phyloP scores from a whole-genome alignment of 2,797 vertebrate species.

The Clarias laeviceps region DNA sequence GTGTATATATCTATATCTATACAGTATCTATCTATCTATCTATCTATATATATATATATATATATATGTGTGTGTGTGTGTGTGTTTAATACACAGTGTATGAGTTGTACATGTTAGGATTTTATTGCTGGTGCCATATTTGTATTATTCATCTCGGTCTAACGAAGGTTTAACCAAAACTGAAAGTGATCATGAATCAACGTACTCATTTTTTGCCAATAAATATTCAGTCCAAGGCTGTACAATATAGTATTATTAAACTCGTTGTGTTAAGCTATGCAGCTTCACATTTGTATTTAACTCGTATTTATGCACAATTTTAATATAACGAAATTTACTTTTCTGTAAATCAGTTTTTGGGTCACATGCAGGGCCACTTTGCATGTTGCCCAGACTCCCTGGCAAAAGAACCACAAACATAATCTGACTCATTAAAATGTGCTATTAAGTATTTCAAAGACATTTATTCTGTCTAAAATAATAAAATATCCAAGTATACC shows the following conservation, averaged over 20 bases:
- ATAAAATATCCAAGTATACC: too few relatives aligned
- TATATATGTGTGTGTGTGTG: too few relatives aligned
- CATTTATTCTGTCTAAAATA: neutral
- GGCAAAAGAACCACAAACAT: neutral
- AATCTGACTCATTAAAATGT: neutral
- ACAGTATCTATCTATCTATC: too few relatives aligned
- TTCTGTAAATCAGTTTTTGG: neutral
- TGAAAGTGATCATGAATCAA: slow-evolving; percentile 4
- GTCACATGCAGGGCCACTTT: neutral
- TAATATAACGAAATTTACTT: neutral
- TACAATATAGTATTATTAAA: neutral
- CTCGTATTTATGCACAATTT: neutral
- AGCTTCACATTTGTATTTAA: neutral
- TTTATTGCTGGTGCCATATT: neutral
- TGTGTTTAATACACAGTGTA: neutral
- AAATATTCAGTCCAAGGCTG: neutral
- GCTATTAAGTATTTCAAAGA: too few relatives aligned
- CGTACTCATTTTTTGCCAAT: neutral
- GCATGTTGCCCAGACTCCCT: neutral
- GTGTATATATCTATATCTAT: too few relatives aligned
- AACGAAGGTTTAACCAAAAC: too few relatives aligned
- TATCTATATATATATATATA: too few relatives aligned
- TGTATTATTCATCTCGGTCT: neutral
- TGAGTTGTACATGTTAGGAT: neutral
- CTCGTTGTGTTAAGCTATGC: too few relatives aligned